Percentiles rank a stretch among this genome's conserved stretches.
These are phyloP conservation scores for Cynaeus angustus DNA, from an alignment of 2,888 invertebrate species.

Conservation along the genomic window DNA sequence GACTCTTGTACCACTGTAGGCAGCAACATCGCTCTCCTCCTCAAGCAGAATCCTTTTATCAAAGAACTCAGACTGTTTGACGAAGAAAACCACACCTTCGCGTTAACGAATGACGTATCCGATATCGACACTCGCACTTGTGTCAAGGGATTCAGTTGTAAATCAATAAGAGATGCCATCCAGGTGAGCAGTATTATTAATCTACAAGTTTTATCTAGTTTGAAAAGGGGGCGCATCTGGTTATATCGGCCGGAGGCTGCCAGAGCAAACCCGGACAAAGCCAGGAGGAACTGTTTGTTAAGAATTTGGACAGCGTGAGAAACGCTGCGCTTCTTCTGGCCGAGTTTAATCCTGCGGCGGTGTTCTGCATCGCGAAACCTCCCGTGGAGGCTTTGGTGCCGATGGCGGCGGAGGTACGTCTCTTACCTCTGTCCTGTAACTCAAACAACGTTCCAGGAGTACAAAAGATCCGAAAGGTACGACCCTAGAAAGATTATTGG, in stretches of 20 bases:
- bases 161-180: constrained; percentile 62
- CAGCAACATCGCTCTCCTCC: constrained; percentile 59
- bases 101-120: constrained; percentile 65
- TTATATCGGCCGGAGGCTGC: constrained; percentile 66
- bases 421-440: too few species aligned
- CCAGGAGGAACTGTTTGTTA: constrained; percentile 62
- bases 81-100: constrained; percentile 57
- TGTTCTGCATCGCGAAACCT: constrained; percentile 66
- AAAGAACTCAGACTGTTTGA: constrained; percentile 67
- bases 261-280: constrained; percentile 57
- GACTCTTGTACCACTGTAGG: constrained; percentile 59
- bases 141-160: constrained; percentile 64
- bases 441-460: constrained; percentile 62
- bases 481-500: constrained; percentile 67
- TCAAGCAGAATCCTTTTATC: constrained; percentile 65
- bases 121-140: constrained; percentile 66
- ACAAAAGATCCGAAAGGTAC: constrained; percentile 65
- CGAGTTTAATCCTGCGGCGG: constrained; percentile 67
- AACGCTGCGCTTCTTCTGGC: constrained; percentile 63
- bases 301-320: constrained; percentile 65
- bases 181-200: constrained; percentile 55
- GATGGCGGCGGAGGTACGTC: constrained; percentile 65
- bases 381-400: constrained; percentile 68
- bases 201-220: not conserved
- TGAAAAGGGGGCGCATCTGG: constrained; percentile 64